Base-by-base conservation (phyloP, 37 sponge, comb jelly and placozoan genomes). In the Spongilla lacustris region DNA sequence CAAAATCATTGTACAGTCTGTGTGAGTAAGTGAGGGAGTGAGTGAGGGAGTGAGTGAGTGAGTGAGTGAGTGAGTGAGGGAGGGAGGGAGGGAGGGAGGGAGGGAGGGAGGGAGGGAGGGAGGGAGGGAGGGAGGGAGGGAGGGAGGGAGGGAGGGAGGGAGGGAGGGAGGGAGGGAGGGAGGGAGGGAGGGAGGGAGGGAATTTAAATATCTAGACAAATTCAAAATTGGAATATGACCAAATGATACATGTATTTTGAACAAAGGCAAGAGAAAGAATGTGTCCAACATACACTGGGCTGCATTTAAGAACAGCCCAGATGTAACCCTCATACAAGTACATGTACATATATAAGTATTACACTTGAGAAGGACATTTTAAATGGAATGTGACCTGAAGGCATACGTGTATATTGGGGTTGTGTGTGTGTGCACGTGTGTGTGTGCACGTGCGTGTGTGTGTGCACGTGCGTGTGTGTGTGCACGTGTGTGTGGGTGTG, bases 1-100 rank as follows among this genome's bases (percentile, higher is more conserved):
- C 81, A 27, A 89, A 73, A 36, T 89, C 89, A 21, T 41, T 76
- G 70, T 89, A 85, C 69, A 92, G 83, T 24, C 93, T 89, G 74
- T 4, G 67, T 6, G 23, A 0, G 67, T 26, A 19, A 6, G 6
- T 41, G 41, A 6, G 6, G 6, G 6, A 6, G 6, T 41, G 41
- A 6, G 41, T 41, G n/a, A 41, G 41, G 6, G 41, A 41, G 41
- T 9, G 41, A 41, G 3, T 41, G 6, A 3, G 6, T 9, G 36
- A 1, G n/a, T 36, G 22, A 25, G 34, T 11, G 2, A 28, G 70
- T 69, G 25, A 8, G 70, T 9, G 34, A 32, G 24, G 36, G 25
- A 75, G 4, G 23, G 33, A 82, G 25, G 30, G 33, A 76, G 41
- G 10, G n/a, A 73, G n/a, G n/a, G 73, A 75, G 25, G 10, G 35